Evolutionary conservation across 2,797 vertebrate genomes (phyloP), one percentile per base, ranked within the genome.

Genomic region (Cossypha niveicapilla): DNA sequence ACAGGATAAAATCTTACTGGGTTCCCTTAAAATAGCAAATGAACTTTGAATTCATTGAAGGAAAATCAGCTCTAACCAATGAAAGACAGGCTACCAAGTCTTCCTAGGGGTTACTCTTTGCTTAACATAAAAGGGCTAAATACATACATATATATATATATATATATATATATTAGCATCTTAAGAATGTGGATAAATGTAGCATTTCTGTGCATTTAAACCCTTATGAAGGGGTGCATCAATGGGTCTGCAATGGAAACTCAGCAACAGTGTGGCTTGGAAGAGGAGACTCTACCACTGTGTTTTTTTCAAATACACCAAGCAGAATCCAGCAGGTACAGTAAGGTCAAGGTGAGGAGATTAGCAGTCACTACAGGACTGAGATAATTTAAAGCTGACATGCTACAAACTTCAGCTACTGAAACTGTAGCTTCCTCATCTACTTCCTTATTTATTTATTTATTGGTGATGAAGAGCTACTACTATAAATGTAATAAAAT

Each of bases 21-120:
- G 45, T 83, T 86, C 61, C 58, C 65, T 84, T 88, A 86, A 94
- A 92, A 93, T 68, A 95, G 82, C 37, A 93, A 77, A 83, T 37
- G 50, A 86, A 94, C 27, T 81, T 90, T 17, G 15, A 74, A 88
- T 88, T 90, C 22, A 68, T 28, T 86, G 76, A 86, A 42, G 27
- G 22, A 53, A 92, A 93, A 79, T 45, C 21, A 41, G 12, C 32
- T 78, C 56, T 45, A 44, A 34, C 2, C 61, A 78, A 47, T 47
- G 54, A 90, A 84, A 83, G 63, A n/a, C 11, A 41, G 30, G 7
- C 9, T 88, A 54, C 7, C 7, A 47, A 71, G 32, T 50, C 47
- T 90, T 83, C 24, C 27, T 57, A 63, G 3, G n/a, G 12, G 11
- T 67, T 85, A 60, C n/a, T 62, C 35, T 37, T 39, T 22, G n/a